A percentile compares a stretch with the other conserved stretches of the same genome.
Conservation (phyloP, 2,888 invertebrate species). For the Hydropsyche betteni region DNA sequence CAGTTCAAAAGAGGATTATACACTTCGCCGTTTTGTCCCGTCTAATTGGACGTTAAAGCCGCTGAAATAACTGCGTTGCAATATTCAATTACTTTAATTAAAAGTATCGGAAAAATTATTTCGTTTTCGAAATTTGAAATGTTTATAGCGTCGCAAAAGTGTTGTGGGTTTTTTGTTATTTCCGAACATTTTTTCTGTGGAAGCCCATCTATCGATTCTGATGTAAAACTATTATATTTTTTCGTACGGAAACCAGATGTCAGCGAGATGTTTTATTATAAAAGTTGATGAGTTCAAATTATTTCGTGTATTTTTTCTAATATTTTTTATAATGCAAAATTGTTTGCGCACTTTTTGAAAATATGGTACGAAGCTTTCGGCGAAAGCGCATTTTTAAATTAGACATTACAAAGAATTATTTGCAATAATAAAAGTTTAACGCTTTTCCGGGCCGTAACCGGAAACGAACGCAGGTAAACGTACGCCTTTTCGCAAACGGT, state of each 20-base stretch:
- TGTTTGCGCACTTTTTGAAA: not conserved
- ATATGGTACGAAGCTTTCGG: not conserved
- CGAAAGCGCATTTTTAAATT: constrained; percentile 5
- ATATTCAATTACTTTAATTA: no score
- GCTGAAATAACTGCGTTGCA: no score
- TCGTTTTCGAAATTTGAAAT: no score
- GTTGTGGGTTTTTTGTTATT: no score
- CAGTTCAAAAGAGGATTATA: no score
- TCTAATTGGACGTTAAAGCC: no score
- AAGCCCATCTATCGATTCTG: no score
- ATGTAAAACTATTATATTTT: not conserved
- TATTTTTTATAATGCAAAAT: not conserved
- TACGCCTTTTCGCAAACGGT: not conserved
- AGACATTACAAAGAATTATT: constrained; percentile 20
- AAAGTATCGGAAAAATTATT: no score
- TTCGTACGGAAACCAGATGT: not conserved
- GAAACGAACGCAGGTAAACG: constrained; percentile 16
- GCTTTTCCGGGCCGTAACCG: not conserved
- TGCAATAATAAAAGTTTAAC: constrained; percentile 23
- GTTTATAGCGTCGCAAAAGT: no score
- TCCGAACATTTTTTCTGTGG: no score
- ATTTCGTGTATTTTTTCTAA: not conserved
- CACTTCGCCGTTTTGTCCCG: no score
- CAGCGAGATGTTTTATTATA: not conserved
- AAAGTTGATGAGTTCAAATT: not conserved